Conservation (phyloP, 2,888 invertebrate species). For the Danaus chrysippus region DNA sequence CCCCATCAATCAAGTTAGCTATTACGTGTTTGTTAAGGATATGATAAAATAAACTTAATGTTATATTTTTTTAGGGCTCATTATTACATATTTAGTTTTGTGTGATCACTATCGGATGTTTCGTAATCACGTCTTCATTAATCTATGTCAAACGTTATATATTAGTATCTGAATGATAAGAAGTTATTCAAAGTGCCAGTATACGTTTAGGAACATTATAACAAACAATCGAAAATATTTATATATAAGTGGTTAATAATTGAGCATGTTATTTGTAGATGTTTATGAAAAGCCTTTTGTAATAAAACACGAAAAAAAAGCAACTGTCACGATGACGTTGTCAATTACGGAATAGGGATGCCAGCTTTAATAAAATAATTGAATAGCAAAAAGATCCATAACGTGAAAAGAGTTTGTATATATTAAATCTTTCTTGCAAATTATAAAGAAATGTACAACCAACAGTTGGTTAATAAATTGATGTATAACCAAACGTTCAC, state of each 20-base stretch:
- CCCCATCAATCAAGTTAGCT: too few species aligned
- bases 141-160: conserved; percentile 7
- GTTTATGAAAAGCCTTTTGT: background rate
- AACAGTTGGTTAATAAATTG: conserved; percentile 37
- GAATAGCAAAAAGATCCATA: conserved; percentile 8
- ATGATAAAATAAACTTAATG: background rate
- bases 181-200: background rate
- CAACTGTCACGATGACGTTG: too few species aligned
- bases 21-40: too few species aligned
- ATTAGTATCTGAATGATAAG: conserved; percentile 3
- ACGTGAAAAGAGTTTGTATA: background rate
- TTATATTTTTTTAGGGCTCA: background rate
- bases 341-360: conserved; percentile 5
- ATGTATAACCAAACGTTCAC: conserved; percentile 34
- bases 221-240: background rate
- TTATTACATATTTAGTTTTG: background rate
- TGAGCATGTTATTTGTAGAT: background rate
- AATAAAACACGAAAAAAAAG: background rate
- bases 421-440: too few species aligned
- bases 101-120: background rate
- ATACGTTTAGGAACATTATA: background rate
- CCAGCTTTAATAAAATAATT: conserved; percentile 11
- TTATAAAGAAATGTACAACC: conserved; percentile 24
- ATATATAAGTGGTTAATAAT: background rate
- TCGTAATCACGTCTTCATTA: conserved; percentile 1